A percentile compares a stretch with the other conserved stretches of the same genome.
These are phyloP conservation scores for Holothuria leucospilota DNA, from an alignment of 53 echinoderm and acorn worm genomes.

Conservation along the genomic window DNA sequence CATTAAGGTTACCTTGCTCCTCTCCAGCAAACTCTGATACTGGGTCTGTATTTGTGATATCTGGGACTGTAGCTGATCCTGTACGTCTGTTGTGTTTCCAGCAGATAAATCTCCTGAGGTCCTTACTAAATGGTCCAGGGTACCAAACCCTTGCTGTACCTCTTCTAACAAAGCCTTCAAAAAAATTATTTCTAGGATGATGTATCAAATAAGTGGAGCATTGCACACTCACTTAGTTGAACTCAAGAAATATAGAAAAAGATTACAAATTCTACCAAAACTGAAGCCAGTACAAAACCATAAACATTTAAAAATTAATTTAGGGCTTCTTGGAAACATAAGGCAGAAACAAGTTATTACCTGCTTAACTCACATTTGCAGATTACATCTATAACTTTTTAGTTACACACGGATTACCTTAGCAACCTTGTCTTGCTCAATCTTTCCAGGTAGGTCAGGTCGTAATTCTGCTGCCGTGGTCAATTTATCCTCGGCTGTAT, in stretches of 20 bases:
- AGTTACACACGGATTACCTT: not conserved
- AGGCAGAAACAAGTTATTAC: too few species aligned
- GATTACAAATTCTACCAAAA: too few species aligned
- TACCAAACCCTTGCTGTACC: slow-evolving; percentile 6
- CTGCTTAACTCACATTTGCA: too few species aligned
- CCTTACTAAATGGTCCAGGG: slow-evolving; percentile 17
- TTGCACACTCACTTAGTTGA: too few species aligned
- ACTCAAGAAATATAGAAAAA: too few species aligned
- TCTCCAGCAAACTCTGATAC: slow-evolving; percentile 20
- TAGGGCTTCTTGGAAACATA: too few species aligned
- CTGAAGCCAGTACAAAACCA: too few species aligned
- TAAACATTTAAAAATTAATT: too few species aligned
- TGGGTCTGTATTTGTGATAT: slow-evolving; percentile 33
- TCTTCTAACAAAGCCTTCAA: slow-evolving; percentile 7
- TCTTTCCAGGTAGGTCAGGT: slow-evolving; percentile 22
- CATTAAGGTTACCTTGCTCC: slow-evolving; percentile 17
- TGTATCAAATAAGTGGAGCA: too few species aligned
- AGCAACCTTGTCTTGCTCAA: slow-evolving; percentile 29
- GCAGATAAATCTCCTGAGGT: slow-evolving; percentile 13
- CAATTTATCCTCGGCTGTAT: not conserved
- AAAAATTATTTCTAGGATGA: not conserved
- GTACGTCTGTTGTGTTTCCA: slow-evolving; percentile 12
- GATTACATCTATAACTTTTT: not conserved
- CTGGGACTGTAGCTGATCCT: slow-evolving; percentile 20
- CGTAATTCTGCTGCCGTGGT: slow-evolving; percentile 13